Conservation (phyloP, 2,797 vertebrate species). For the Selene dorsalis region DNA sequence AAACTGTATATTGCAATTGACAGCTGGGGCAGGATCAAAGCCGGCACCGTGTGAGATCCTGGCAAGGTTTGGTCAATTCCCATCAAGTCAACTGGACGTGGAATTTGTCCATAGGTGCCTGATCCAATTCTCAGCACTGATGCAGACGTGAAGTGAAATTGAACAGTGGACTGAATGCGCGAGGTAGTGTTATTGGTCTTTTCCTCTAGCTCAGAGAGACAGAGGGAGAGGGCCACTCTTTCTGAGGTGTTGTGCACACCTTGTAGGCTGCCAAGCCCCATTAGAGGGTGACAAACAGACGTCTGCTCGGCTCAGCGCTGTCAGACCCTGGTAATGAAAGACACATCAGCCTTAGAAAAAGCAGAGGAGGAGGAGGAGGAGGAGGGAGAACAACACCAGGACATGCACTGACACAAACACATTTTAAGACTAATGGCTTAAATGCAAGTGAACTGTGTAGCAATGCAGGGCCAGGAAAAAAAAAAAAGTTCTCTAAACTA, state of each 20-base stretch:
- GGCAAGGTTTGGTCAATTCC: constrained; percentile 77
- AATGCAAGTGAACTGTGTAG: constrained; percentile 57
- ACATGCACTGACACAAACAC: constrained; percentile 65
- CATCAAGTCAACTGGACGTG: constrained; percentile 78
- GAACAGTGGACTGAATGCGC: constrained; percentile 69
- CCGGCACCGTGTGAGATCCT: constrained; percentile 53
- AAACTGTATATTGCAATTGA: constrained; percentile 76
- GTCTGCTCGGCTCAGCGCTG: constrained; percentile 73
- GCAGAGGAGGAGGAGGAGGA: constrained; percentile 35
- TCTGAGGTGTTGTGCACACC: constrained; percentile 75
- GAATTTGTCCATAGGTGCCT: constrained; percentile 80
- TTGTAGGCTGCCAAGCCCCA: constrained; percentile 80
- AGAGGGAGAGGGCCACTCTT: constrained; percentile 68
- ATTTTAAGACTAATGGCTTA: constrained; percentile 75
- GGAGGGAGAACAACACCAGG: constrained; percentile 60
- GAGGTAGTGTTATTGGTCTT: constrained; percentile 75
- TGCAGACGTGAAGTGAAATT: constrained; percentile 75
- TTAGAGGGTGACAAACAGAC: constrained; percentile 83
- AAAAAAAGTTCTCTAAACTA: constrained; percentile 32
- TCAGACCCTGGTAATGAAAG: constrained; percentile 81
- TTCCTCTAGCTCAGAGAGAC: constrained; percentile 69
- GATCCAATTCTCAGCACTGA: constrained; percentile 76
- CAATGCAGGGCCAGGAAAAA: constrained; percentile 25
- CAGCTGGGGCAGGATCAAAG: constrained; percentile 69
- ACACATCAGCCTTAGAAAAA: constrained; percentile 77